These are phyloP conservation scores for Mantis religiosa DNA, from an alignment of 2,888 invertebrate species.

Conservation along the genomic window DNA sequence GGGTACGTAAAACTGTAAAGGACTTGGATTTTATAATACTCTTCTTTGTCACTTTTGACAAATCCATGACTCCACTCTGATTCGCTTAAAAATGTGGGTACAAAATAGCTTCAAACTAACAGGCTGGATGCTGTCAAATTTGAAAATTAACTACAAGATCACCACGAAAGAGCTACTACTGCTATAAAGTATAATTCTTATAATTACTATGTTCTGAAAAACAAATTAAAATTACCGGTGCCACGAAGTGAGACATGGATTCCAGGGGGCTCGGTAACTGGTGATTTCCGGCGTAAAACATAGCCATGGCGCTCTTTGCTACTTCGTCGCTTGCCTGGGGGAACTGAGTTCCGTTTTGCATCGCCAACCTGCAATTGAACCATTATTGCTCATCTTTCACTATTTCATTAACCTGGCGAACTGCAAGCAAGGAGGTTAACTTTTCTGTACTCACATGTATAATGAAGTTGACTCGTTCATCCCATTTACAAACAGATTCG, in stretches of 20 bases:
- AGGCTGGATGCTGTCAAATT: no score
- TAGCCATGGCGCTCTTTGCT: background rate
- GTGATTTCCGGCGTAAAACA: background rate
- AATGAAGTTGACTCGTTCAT: background rate
- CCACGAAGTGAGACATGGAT: background rate
- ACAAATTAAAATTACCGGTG: background rate
- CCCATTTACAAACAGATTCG: background rate
- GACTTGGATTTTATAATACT: no score
- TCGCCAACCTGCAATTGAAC: background rate
- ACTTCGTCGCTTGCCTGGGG: background rate
- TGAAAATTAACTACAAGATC: no score
- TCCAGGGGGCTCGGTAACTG: background rate
- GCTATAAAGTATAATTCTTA: no score
- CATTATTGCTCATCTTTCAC: background rate
- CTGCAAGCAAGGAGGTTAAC: background rate
- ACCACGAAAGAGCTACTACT: no score
- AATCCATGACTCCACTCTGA: no score
- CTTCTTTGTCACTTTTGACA: no score
- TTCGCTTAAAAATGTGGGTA: no score
- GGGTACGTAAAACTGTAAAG: no score
- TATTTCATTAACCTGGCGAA: background rate
- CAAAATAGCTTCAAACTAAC: no score
- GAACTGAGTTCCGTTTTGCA: background rate
- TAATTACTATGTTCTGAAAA: background rate
- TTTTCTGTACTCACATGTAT: background rate